Evolutionary conservation across 2,113 vertebrate species (phyloP).

Genomic region (Python bivittatus): DNA sequence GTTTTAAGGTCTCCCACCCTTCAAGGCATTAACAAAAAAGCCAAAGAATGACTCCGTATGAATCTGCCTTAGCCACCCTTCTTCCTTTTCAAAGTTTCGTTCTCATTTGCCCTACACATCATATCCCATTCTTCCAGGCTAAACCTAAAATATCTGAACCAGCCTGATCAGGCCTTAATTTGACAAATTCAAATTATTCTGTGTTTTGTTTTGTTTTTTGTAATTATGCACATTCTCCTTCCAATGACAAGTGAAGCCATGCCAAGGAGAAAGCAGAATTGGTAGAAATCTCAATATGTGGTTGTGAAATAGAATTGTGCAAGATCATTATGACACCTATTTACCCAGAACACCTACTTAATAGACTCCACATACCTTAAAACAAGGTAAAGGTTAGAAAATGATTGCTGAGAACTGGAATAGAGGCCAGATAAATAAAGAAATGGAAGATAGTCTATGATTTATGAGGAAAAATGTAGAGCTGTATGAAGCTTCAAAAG

Average conservation of each 20-base stretch:
- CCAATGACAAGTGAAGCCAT: not conserved
- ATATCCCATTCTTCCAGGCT: not conserved
- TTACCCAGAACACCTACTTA: not conserved
- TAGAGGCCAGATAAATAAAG: not conserved
- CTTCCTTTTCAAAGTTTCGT: not conserved
- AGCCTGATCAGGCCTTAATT: not conserved
- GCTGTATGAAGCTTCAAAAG: not conserved
- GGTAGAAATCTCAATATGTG: not conserved
- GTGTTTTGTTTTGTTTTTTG: not conserved
- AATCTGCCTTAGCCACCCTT: not conserved
- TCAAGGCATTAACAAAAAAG: not conserved
- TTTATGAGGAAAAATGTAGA: not conserved
- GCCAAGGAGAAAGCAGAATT: not conserved
- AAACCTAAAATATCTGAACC: not conserved
- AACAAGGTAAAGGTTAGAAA: not conserved
- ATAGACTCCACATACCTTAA: not conserved
- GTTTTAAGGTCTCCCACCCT: conserved; percentile 7
- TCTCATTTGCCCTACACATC: not conserved
- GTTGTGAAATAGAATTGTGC: not conserved
- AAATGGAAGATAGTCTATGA: not conserved
- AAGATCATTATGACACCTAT: not conserved
- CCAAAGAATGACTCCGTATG: not conserved
- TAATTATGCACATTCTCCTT: not conserved
- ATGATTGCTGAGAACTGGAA: not conserved
- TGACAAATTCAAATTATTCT: not conserved